Evolutionary conservation across 1,140 invertebrate species (phyloP), one percentile per base, ranked within the genome.

Genomic region (Lineus longissimus): DNA sequence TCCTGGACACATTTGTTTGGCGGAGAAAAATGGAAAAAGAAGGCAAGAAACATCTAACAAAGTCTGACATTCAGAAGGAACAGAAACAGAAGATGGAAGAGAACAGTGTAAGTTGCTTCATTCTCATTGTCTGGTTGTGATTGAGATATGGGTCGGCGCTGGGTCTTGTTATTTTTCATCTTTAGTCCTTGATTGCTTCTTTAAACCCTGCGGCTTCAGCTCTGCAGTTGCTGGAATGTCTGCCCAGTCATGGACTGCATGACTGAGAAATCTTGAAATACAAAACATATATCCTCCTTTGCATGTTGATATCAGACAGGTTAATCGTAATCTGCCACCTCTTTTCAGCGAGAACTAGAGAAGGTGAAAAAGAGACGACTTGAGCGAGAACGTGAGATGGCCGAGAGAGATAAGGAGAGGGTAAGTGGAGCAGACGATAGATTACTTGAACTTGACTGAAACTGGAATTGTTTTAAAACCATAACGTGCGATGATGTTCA

Each of bases 1-100:
- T 98, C 7, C 83, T 93, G 0, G 89, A 93, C 22, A 94, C 93
- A 0, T 99, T 99, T 84, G 91, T 97, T 2, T 99, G 97, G 97
- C 86, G 86, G 1, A 98, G 98, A 78, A 99, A 99, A 80, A 83
- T 98, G 33, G 90, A 95, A 67, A 95, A 96, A 73, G 95, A 98
- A 79, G 97, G 96, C 7, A 84, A 96, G 9, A 86, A 88, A 45
- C 87, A 87, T 71, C 86, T 95, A 0, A 87, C 87, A 23, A 82
- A 86, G 60, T 91, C 95, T 67, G 90, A 96, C 73, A 83, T 98
- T 7, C 93, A 97, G 73, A 86, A 87, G 64, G 83, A 90, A 27
- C 95, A 93, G 73, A 85, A 91, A 55, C 85, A 88, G 43, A 96
- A 97, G 74, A 91, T 94, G 79, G 86, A 94, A 71, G 93, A 97